These are phyloP conservation scores for Zosterops pallidus DNA, from an alignment of 2,113 vertebrate species.

Conservation along the genomic window DNA sequence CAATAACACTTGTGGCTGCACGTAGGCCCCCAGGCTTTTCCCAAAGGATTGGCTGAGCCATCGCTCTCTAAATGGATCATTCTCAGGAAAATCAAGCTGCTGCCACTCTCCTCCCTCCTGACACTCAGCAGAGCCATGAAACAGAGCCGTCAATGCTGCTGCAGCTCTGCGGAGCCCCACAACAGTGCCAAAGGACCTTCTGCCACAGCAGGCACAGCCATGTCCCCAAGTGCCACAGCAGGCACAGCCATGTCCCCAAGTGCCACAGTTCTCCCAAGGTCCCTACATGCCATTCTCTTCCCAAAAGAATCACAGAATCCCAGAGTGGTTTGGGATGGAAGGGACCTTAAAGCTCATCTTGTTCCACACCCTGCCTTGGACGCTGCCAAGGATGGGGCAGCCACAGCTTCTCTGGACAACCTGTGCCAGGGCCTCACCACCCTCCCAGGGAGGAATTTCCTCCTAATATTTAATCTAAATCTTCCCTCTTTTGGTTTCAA, in stretches of 20 bases:
- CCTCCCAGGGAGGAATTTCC: neutral
- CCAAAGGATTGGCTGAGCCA: neutral
- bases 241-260: too few relatives aligned
- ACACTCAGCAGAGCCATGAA: neutral
- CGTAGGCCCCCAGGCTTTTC: neutral
- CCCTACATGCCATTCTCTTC: neutral
- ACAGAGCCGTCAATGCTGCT: neutral
- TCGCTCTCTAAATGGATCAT: neutral
- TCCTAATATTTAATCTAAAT: neutral
- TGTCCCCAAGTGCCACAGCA: too few relatives aligned
- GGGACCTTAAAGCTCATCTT: neutral
- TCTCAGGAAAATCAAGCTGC: neutral
- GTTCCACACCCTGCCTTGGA: neutral
- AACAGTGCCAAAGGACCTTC: neutral
- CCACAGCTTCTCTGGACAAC: neutral
- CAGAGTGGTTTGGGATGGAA: neutral
- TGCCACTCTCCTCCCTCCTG: neutral
- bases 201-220: neutral
- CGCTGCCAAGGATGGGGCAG: neutral
- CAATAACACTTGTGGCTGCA: neutral
- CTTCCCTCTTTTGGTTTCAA: neutral
- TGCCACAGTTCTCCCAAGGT: fast-evolving
- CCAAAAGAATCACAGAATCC: neutral
- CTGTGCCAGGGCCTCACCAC: neutral
- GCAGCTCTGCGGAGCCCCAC: neutral